Conservation (phyloP, 2,113 vertebrate species). For the Sardina pilchardus region DNA sequence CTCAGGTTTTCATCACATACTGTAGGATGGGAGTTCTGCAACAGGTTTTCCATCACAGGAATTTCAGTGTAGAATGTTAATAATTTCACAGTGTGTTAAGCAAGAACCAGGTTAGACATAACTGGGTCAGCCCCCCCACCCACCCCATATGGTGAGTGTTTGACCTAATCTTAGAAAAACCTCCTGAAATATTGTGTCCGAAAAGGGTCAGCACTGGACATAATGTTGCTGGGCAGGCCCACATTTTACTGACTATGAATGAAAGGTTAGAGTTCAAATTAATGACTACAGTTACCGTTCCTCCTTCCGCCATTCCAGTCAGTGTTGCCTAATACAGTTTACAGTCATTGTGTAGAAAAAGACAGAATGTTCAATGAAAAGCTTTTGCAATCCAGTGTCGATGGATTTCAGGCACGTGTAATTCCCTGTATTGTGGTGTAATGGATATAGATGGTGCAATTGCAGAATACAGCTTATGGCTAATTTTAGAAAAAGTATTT, state of each 20-base stretch:
- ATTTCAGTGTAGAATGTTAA: constrained; percentile 23
- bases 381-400: neutral
- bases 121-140: constrained; percentile 19
- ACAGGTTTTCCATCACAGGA: constrained; percentile 12
- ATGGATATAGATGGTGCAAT: neutral
- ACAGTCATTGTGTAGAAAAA: neutral
- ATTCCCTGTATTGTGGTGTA: neutral
- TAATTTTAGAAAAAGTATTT: neutral
- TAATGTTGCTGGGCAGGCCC: neutral
- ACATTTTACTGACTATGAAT: neutral
- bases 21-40: constrained; percentile 3
- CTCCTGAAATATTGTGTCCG: neutral
- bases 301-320: neutral
- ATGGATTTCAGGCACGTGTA: neutral
- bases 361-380: neutral
- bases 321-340: neutral
- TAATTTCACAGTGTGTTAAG: constrained; percentile 15
- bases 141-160: neutral
- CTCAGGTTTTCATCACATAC: neutral
- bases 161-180: constrained; percentile 9
- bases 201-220: neutral
- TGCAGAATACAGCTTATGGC: neutral
- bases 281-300: neutral
- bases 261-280: neutral
- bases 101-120: constrained; percentile 13